These are phyloP conservation scores for Cataglyphis hispanica DNA, from an alignment of 1,140 invertebrate genomes.

Conservation along the genomic window DNA sequence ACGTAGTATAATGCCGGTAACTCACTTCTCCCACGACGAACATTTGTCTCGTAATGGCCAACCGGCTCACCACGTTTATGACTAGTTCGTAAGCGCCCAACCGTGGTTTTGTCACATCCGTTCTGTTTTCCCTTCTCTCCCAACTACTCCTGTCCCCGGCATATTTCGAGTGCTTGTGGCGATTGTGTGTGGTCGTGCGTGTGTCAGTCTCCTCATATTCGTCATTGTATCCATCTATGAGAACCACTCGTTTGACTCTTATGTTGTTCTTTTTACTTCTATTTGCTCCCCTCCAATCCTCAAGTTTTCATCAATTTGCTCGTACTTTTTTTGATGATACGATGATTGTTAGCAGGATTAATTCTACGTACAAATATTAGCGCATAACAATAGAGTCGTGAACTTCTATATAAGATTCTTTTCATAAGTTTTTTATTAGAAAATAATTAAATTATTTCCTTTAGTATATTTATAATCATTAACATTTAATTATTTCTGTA, in stretches of 20 bases:
- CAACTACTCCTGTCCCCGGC: background rate
- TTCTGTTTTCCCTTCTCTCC: background rate
- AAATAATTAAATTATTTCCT: background rate
- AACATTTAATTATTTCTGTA: background rate
- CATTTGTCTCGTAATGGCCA: slow-evolving; percentile 71
- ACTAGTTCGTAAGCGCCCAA: slow-evolving; percentile 65
- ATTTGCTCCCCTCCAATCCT: background rate
- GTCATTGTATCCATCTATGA: slow-evolving; percentile 15
- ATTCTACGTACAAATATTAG: background rate
- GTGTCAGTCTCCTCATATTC: slow-evolving; percentile 22
- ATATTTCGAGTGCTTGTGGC: slow-evolving; percentile 16
- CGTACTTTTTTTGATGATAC: background rate
- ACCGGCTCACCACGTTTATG: slow-evolving; percentile 65
- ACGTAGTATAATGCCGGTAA: slow-evolving; percentile 63
- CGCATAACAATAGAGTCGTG: too few relatives aligned
- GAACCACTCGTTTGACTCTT: background rate
- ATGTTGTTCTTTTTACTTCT: background rate
- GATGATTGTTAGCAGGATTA: background rate
- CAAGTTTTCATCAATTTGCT: background rate
- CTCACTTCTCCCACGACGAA: slow-evolving; percentile 66
- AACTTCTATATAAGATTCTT: background rate
- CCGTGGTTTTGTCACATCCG: slow-evolving; percentile 65
- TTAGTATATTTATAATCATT: background rate
- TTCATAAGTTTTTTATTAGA: background rate
- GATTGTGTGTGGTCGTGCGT: background rate